Evolutionary conservation across 2,888 invertebrate species (phyloP).

Genomic region (Harpagoxenus sublaevis): DNA sequence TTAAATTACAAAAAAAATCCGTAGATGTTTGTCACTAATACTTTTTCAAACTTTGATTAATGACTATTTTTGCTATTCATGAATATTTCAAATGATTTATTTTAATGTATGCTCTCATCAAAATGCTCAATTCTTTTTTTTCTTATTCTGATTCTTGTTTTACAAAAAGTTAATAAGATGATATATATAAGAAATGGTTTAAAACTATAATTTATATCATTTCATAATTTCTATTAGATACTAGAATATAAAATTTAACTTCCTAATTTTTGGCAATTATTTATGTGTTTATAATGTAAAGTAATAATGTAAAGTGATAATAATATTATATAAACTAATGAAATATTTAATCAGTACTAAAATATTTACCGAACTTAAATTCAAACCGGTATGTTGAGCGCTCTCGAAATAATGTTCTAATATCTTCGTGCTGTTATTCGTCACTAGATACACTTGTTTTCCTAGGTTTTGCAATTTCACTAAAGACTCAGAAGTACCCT

Average conservation of each 20-base stretch:
- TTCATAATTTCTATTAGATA: not conserved
- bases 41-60: not conserved
- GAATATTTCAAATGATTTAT: not conserved
- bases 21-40: not conserved
- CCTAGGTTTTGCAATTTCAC: slow-evolving; percentile 86
- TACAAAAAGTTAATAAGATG: not conserved
- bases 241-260: not conserved
- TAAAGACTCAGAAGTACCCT: slow-evolving; percentile 86
- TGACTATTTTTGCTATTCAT: not conserved
- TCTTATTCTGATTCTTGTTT: too few relatives aligned
- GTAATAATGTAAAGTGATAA: not conserved
- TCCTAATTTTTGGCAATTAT: not conserved
- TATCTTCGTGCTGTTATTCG: slow-evolving; percentile 86
- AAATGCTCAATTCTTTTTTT: not conserved
- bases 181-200: not conserved
- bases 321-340: not conserved
- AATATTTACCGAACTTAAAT: slow-evolving; percentile 75
- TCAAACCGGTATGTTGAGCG: slow-evolving; percentile 79
- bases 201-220: not conserved
- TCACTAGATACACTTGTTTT: slow-evolving; percentile 87
- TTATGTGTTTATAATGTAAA: not conserved
- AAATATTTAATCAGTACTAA: not conserved
- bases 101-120: not conserved
- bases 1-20: not conserved
- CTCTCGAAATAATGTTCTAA: slow-evolving; percentile 84